Evolutionary conservation across 92 coral and sea anemone species (phyloP), one percentile per base, ranked within the genome.

Genomic region (Pocillopora meandrina): DNA sequence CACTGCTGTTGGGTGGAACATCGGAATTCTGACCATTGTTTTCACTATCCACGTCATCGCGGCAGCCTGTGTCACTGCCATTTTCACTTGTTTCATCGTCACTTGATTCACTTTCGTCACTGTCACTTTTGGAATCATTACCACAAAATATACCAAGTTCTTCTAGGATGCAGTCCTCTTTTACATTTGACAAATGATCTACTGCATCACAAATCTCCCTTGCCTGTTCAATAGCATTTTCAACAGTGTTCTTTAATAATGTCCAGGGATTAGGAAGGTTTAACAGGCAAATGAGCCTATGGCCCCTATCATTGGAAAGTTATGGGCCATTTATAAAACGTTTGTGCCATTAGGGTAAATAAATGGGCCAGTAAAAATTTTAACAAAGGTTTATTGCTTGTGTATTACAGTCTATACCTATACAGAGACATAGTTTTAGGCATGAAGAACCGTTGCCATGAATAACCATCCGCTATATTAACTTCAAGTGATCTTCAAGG

Each of bases 141-240:
- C 26, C 78, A 83, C 52, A 31, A 65, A 61, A 52, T 68, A 88
- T 69, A 23, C 88, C 88, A 88, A 88, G 91, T 77, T 83, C 84
- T 84, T 88, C 91, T 61, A 82, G 85, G 85, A 71, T 71, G 35
- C 84, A 83, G 19, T 26, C 67, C 42, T 88, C 91, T 84, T 77
- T 88, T 60, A 84, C 85, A 77, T 55, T 69, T 61, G 88, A 77
- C 84, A 88, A 72, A 60, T 65, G 74, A 63, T 88, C 61, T 61
- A 88, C 91, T 31, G 88, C 88, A 76, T 78, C 80, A 71, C 82
- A 81, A 78, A 88, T 88, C 62, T 84, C 88, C 66, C 52, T 31
- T 62, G 88, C 81, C 81, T 83, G 84, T 71, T 83, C 91, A 21
- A 88, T 57, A 58, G 84, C 88, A 69, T 84, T 71, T 71, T 49